Conservation (phyloP, 2,888 invertebrate species). For the Drosophila paracracens region DNA sequence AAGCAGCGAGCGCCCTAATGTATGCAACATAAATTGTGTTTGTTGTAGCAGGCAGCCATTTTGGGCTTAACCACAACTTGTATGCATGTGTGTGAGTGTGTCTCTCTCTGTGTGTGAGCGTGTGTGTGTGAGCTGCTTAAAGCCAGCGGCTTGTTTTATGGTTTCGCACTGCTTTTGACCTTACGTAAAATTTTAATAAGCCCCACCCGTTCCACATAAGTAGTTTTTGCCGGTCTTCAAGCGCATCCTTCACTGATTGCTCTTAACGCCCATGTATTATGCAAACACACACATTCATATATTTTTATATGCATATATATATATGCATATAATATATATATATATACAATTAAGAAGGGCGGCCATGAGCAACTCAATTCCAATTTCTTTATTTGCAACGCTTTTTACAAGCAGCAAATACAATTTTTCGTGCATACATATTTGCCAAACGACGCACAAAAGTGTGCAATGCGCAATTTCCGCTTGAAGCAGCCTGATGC, state of each 20-base stretch:
- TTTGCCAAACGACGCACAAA: constrained; percentile 66
- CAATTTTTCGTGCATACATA: constrained; percentile 65
- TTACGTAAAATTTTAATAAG: constrained; percentile 77
- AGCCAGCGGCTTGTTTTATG: constrained; percentile 80
- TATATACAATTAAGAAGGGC: constrained; percentile 53
- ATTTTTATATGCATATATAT: not conserved
- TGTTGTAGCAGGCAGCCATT: constrained; percentile 56
- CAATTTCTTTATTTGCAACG: constrained; percentile 38
- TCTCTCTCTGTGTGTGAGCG: constrained; percentile 20
- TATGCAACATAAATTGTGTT: constrained; percentile 76
- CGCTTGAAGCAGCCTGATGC: constrained; percentile 40
- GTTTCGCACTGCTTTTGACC: constrained; percentile 77
- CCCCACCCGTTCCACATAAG: constrained; percentile 42
- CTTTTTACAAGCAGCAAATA: constrained; percentile 49
- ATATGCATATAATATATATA: constrained; percentile 2
- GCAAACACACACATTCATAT: constrained; percentile 1
- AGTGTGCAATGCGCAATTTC: constrained; percentile 73
- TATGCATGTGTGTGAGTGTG: constrained; percentile 23
- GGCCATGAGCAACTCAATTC: constrained; percentile 67
- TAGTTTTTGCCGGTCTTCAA: constrained; percentile 46
- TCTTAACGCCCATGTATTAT: constrained; percentile 16
- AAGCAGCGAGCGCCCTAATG: constrained; percentile 55
- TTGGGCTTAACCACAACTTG: constrained; percentile 50
- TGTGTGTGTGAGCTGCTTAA: constrained; percentile 42
- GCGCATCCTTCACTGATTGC: constrained; percentile 44